phyloP scores from a whole-genome alignment of 2,113 vertebrate genomes.

The Varanus komodoensis region DNA sequence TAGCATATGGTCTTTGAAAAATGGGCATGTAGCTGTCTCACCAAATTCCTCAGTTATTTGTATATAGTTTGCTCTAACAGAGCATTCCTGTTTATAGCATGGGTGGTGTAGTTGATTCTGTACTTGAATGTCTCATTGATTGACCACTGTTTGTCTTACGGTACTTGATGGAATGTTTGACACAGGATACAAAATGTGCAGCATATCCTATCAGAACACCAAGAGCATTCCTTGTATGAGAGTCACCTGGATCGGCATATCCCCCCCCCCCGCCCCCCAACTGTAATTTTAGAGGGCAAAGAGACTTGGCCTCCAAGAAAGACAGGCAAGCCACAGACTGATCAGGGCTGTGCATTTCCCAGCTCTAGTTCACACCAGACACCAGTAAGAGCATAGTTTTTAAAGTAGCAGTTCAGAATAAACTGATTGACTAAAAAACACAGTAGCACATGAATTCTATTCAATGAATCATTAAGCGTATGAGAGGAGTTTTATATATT shows the following conservation, averaged over 20 bases:
- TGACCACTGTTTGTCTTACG: background rate
- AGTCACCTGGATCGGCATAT: too few relatives aligned
- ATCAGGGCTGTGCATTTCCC: too few relatives aligned
- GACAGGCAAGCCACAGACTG: too few relatives aligned
- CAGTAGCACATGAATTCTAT: background rate
- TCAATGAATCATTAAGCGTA: background rate
- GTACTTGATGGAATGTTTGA: background rate
- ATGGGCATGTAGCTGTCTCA: background rate
- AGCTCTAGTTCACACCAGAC: too few relatives aligned
- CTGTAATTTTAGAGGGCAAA: too few relatives aligned
- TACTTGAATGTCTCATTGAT: background rate
- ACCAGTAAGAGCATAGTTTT: background rate
- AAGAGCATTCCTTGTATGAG: too few relatives aligned
- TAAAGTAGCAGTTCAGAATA: background rate
- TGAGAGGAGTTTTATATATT: background rate
- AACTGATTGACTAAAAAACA: background rate
- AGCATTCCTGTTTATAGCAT: background rate
- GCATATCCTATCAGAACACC: background rate
- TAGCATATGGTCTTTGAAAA: slow-evolving; percentile 3
- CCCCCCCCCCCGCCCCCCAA: too few relatives aligned
- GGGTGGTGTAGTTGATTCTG: background rate
- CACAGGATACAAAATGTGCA: background rate
- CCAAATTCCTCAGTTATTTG: background rate
- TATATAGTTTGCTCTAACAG: background rate
- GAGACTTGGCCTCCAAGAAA: too few relatives aligned